Base-by-base conservation (phyloP, 1,140 invertebrate species). In the Drosophila ironensis region DNA sequence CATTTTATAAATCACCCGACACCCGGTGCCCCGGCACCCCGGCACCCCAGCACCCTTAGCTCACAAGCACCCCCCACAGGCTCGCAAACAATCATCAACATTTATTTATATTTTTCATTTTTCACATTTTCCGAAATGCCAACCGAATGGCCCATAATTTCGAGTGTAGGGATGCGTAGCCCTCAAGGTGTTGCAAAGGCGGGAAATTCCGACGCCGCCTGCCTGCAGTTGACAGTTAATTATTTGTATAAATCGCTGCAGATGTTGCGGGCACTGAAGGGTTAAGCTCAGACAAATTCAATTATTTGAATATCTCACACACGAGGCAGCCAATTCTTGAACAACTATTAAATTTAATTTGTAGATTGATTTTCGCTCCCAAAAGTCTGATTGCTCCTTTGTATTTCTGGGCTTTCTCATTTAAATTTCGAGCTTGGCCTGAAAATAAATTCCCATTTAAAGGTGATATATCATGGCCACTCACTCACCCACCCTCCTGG, bases 51-150 rank as follows among this genome's bases (percentile, higher is more conserved):
- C 12, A 24, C 11, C n/a, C 46, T n/a, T n/a, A n/a, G n/a, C n/a
- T n/a, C n/a, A n/a, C n/a, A n/a, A n/a, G 6, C 12, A 22, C 47
- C 8, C 17, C 40, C 24, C 30, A 33, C 64, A 16, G 14, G 30
- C 44, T 33, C 22, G 46, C 46, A 47, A 61, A 72, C 54, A 76
- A 64, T 53, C 66, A 37, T 52, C 67, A 71, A 71, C 67, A 72
- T 76, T 84, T 84, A 84, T 84, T 73, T 82, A 84, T 77, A 82
- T 63, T 78, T 82, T 61, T 66, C 64, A 82, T 80, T 86, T 78
- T 71, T 72, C 69, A 73, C 77, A 66, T 77, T 76, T 51, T 22
- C 56, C 27, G 27, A 19, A 50, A 41, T 30, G 71, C 46, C 68
- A 9, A 25, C 27, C 44, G 68, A 73, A 82, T 71, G 71, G 80